phyloP scores from a whole-genome alignment of 2,888 invertebrate genomes.

The Neuroscelio doddi region DNA sequence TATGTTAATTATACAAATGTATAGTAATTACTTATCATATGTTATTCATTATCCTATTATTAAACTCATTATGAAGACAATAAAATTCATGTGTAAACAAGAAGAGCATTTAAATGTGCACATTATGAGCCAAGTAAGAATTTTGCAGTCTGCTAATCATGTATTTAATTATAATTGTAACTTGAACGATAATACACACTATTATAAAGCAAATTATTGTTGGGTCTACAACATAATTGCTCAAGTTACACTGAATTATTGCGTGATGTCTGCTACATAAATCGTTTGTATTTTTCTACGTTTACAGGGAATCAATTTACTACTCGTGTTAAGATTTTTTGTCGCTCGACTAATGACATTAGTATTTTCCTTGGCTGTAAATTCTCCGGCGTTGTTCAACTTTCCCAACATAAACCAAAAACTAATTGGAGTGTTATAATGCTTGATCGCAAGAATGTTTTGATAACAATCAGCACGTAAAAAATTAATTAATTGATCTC shows the following conservation, averaged over 20 bases:
- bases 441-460: not conserved
- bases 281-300: slow-evolving; percentile 38
- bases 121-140: slow-evolving; percentile 18
- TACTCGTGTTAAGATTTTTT: slow-evolving; percentile 27
- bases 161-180: slow-evolving; percentile 39
- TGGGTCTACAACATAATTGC: slow-evolving; percentile 30
- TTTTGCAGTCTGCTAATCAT: slow-evolving; percentile 39
- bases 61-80: not conserved
- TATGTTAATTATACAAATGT: too few relatives aligned
- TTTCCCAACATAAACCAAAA: slow-evolving; percentile 21
- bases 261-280: slow-evolving; percentile 31
- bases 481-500: slow-evolving; percentile 22
- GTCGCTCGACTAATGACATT: slow-evolving; percentile 35
- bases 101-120: slow-evolving; percentile 19
- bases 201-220: slow-evolving; percentile 44
- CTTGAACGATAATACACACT: slow-evolving; percentile 33
- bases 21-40: too few relatives aligned
- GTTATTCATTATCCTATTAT: too few relatives aligned
- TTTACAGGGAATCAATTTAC: slow-evolving; percentile 39
- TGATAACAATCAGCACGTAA: not conserved
- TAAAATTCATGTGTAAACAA: slow-evolving; percentile 4
- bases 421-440: not conserved
- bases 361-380: slow-evolving; percentile 18
- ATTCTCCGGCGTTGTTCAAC: slow-evolving; percentile 31
- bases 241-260: slow-evolving; percentile 34